Evolutionary conservation across 2,888 invertebrate genomes (phyloP).

Genomic region (Spilosoma lubricipeda): DNA sequence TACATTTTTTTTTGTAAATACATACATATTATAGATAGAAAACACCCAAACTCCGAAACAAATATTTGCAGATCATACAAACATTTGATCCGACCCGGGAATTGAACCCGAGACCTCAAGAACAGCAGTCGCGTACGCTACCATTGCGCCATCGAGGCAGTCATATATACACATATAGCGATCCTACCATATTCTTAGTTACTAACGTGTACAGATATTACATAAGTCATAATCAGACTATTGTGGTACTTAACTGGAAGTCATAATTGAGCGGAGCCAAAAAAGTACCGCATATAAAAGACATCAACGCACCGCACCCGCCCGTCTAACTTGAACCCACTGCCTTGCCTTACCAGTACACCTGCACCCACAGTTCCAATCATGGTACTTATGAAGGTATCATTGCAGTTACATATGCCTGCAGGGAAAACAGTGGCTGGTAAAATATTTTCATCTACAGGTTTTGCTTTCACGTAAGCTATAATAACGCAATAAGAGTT

Average conservation of each 20-base stretch:
- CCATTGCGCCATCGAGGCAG: too few species aligned
- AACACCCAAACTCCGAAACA: too few species aligned
- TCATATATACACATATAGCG: background rate
- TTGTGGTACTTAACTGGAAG: background rate
- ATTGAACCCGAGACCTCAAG: too few species aligned
- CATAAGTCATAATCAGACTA: background rate
- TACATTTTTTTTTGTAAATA: too few species aligned
- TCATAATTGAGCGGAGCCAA: background rate
- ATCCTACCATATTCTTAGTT: background rate
- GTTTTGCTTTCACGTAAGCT: too few species aligned
- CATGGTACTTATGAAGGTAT: background rate
- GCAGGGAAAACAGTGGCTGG: background rate
- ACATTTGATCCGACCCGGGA: too few species aligned
- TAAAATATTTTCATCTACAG: background rate
- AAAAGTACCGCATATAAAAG: conserved; percentile 36
- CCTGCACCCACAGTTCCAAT: background rate
- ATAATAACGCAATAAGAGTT: background rate
- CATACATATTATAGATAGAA: too few species aligned
- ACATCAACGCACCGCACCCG: conserved; percentile 45
- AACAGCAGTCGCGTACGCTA: too few species aligned
- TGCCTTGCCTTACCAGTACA: background rate
- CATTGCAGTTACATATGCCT: background rate
- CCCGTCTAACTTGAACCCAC: background rate
- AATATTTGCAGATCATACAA: too few species aligned
- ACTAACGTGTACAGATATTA: background rate